phyloP scores from a whole-genome alignment of 2,797 vertebrate species.

The Mergus octosetaceus region DNA sequence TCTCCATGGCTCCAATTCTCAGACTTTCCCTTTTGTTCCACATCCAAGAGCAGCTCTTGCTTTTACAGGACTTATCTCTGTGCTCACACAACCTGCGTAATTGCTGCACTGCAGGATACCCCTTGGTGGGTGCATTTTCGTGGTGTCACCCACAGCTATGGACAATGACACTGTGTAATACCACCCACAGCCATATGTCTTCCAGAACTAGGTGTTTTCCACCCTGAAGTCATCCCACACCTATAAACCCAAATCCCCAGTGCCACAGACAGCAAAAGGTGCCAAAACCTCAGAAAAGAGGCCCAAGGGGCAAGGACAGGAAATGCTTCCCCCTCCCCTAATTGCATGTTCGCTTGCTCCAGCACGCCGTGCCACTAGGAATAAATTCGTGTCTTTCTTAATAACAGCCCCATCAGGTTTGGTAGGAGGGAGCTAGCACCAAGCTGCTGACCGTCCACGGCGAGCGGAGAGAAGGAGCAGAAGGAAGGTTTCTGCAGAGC shows the following conservation, averaged over 20 bases:
- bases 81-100: neutral
- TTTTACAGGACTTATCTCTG: neutral
- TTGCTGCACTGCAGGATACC: neutral
- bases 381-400: slow-evolving; percentile 24
- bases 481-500: neutral
- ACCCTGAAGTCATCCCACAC: fast-evolving
- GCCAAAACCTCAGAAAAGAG: neutral
- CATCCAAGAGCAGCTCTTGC: neutral
- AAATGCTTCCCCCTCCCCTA: neutral
- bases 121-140: neutral
- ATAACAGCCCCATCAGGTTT: neutral
- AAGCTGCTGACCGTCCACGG: neutral
- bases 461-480: neutral
- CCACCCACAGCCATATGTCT: neutral
- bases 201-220: neutral
- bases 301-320: neutral
- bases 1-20: neutral
- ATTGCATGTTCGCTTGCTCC: neutral
- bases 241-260: neutral
- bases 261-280: neutral
- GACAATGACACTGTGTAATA: fast-evolving
- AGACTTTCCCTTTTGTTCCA: neutral
- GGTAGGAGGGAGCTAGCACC: neutral
- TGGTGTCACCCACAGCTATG: neutral
- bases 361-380: neutral